Conservation (phyloP, 2,113 vertebrate genomes). For the Coryphaenoides rupestris region DNA sequence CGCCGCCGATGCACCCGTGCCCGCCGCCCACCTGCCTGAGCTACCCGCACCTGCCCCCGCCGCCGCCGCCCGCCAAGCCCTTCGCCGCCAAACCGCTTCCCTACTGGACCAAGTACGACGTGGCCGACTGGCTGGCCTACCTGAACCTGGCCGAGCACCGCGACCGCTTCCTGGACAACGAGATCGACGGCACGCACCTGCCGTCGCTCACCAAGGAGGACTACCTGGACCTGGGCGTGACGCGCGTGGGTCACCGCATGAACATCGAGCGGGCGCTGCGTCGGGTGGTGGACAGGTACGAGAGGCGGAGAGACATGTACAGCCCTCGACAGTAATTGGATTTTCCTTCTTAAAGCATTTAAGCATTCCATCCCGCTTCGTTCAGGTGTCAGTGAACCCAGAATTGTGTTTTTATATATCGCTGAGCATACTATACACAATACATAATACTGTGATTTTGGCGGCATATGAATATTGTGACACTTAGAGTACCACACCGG, state of each 20-base stretch:
- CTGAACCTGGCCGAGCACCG: constrained; percentile 88
- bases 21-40: constrained; percentile 77
- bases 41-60: constrained; percentile 79
- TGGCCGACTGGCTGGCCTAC: constrained; percentile 91
- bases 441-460: too few species aligned
- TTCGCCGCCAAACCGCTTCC: constrained; percentile 88
- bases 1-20: constrained; percentile 69
- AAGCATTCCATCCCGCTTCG: too few species aligned
- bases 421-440: too few species aligned
- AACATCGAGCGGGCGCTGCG: constrained; percentile 91
- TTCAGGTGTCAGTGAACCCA: too few species aligned
- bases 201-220: constrained; percentile 93
- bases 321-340: background rate
- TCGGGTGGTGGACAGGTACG: constrained; percentile 89
- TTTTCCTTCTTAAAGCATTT: too few species aligned
- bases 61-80: constrained; percentile 86
- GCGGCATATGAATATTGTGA: too few species aligned
- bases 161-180: constrained; percentile 92
- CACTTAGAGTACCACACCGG: too few species aligned
- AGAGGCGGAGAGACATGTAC: constrained; percentile 6
- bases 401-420: too few species aligned
- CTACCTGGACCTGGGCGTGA: constrained; percentile 90
- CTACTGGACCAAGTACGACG: constrained; percentile 94
- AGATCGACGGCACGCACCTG: constrained; percentile 90
- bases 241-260: constrained; percentile 93